These are phyloP conservation scores for Anarsia innoxiella DNA, from an alignment of 2,888 invertebrate species.

Conservation along the genomic window DNA sequence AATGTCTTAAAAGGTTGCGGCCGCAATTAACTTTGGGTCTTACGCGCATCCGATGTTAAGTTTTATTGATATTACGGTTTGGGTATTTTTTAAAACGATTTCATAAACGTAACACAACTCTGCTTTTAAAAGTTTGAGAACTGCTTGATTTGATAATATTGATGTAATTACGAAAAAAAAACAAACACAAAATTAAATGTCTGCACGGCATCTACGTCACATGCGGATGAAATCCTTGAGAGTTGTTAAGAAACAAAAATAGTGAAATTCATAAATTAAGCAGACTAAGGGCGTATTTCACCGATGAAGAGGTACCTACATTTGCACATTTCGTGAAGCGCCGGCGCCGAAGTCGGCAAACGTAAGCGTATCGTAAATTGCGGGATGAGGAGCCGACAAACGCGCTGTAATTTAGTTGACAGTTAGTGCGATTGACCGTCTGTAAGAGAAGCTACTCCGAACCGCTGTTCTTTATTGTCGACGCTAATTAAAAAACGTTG, in stretches of 20 bases:
- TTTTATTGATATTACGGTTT: conserved; percentile 30
- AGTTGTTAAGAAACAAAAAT: too few species aligned
- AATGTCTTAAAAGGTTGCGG: conserved; percentile 38
- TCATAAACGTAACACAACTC: too few species aligned
- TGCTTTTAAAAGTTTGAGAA: too few species aligned
- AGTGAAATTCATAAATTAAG: too few species aligned
- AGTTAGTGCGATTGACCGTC: conserved; percentile 39
- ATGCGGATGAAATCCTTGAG: too few species aligned
- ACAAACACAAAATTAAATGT: too few species aligned
- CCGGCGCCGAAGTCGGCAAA: conserved; percentile 43
- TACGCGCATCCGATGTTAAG: conserved; percentile 28
- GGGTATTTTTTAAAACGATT: too few species aligned
- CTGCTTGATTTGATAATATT: too few species aligned
- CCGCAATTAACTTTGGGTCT: conserved; percentile 40
- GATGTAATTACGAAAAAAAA: too few species aligned
- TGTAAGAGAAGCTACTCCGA: conserved; percentile 26
- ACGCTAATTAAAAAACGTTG: conserved; percentile 3
- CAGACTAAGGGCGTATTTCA: not conserved
- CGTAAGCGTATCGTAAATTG: conserved; percentile 60
- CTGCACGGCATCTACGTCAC: too few species aligned
- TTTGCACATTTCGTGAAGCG: conserved; percentile 21
- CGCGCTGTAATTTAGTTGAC: conserved; percentile 69
- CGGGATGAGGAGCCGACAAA: conserved; percentile 60
- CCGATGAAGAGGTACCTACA: not conserved
- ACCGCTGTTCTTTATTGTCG: not conserved